These are phyloP conservation scores for Marasmarcha lunaedactyla DNA, from an alignment of 2,888 invertebrate species.

Conservation along the genomic window DNA sequence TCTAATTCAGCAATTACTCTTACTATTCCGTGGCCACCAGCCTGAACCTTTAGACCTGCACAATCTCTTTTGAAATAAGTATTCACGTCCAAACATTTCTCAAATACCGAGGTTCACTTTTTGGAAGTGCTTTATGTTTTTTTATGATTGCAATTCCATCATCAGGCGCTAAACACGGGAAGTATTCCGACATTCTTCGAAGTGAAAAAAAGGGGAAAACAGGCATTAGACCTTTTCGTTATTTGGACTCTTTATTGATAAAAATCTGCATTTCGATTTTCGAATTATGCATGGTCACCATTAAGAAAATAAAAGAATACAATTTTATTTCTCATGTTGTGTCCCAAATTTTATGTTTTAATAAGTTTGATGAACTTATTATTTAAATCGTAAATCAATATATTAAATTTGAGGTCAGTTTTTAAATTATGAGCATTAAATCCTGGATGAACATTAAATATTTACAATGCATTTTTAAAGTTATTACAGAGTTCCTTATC, in stretches of 20 bases:
- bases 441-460: not conserved
- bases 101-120: not conserved
- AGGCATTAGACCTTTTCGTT: not conserved
- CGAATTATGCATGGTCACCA: not conserved
- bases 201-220: not conserved
- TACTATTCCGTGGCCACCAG: not conserved
- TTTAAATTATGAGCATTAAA: not conserved
- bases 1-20: too few species aligned
- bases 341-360: not conserved
- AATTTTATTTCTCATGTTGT: not conserved
- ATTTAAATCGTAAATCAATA: not conserved
- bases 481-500: not conserved
- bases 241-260: too few species aligned
- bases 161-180: constrained; percentile 1
- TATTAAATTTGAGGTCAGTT: not conserved
- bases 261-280: too few species aligned
- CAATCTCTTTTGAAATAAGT: too few species aligned
- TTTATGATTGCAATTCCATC: constrained; percentile 1
- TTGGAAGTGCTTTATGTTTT: not conserved
- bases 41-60: not conserved
- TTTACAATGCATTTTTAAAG: not conserved
- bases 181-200: not conserved
- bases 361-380: not conserved
- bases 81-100: too few species aligned
- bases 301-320: not conserved